phyloP scores from a whole-genome alignment of 2,113 vertebrate species.

The Martes martes region DNA sequence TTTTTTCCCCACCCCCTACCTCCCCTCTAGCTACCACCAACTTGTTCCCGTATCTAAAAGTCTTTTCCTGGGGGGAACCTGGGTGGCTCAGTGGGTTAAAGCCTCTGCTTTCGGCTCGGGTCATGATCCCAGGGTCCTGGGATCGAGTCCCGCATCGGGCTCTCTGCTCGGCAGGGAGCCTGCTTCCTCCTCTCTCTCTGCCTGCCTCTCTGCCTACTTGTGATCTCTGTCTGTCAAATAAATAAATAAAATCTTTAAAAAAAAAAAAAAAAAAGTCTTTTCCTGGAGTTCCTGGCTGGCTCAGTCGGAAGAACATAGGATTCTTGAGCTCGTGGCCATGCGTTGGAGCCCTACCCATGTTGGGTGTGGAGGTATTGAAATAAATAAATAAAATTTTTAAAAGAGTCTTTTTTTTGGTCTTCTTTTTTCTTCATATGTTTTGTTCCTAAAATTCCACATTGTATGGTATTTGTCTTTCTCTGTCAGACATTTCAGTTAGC shows the following conservation, averaged over 20 bases:
- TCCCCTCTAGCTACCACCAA: background rate
- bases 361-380: background rate
- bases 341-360: background rate
- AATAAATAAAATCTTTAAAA: no score
- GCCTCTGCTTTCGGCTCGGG: no score
- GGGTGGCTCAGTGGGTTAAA: background rate
- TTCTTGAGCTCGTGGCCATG: background rate
- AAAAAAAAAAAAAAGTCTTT: background rate
- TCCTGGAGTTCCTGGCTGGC: background rate
- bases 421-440: background rate
- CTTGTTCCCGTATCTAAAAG: background rate
- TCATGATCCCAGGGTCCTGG: no score
- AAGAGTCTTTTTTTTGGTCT: background rate
- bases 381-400: background rate
- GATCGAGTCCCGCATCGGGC: no score
- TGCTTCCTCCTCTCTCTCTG: no score
- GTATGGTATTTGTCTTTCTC: background rate
- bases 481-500: background rate
- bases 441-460: background rate
- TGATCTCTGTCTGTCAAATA: no score
- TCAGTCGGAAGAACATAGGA: background rate
- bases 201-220: no score
- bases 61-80: background rate
- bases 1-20: no score
- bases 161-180: no score